Conservation (phyloP, 2,797 vertebrate genomes). For the Anguilla megastoma region DNA sequence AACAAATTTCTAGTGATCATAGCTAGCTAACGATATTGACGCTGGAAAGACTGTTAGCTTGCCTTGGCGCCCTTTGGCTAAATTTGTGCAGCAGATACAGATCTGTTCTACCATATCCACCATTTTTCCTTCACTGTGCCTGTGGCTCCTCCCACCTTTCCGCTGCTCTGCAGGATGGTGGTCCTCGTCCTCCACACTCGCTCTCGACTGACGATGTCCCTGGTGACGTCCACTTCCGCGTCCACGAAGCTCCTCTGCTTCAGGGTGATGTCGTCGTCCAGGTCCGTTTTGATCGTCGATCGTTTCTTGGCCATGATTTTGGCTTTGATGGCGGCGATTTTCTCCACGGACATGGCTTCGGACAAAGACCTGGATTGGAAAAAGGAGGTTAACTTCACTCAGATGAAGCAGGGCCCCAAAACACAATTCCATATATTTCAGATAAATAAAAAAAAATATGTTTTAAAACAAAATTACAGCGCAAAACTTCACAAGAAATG, state of each 20-base stretch:
- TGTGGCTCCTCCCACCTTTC: slow-evolving; percentile 79
- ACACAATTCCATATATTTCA: neutral
- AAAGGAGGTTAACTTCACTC: neutral
- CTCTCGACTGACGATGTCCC: slow-evolving; percentile 97
- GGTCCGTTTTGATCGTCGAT: slow-evolving; percentile 96
- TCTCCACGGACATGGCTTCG: slow-evolving; percentile 99
- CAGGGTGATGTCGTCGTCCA: slow-evolving; percentile 94
- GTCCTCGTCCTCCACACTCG: slow-evolving; percentile 96
- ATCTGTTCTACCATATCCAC: neutral
- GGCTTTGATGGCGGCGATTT: slow-evolving; percentile 98
- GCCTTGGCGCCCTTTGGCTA: no score
- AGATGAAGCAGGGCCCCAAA: neutral
- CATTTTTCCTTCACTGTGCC: neutral
- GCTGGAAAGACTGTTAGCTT: neutral
- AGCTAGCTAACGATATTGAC: no score
- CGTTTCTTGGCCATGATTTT: slow-evolving; percentile 99
- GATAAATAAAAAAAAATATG: neutral
- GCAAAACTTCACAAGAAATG: neutral
- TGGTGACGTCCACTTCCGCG: slow-evolving; percentile 94
- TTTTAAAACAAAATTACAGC: neutral
- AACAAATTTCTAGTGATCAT: no score
- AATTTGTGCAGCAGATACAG: neutral
- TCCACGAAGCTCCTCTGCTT: slow-evolving; percentile 98
- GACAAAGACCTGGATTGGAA: slow-evolving; percentile 85
- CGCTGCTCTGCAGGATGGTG: slow-evolving; percentile 97